Conservation (phyloP, 2,113 vertebrate species). For the Myodes glareolus region DNA sequence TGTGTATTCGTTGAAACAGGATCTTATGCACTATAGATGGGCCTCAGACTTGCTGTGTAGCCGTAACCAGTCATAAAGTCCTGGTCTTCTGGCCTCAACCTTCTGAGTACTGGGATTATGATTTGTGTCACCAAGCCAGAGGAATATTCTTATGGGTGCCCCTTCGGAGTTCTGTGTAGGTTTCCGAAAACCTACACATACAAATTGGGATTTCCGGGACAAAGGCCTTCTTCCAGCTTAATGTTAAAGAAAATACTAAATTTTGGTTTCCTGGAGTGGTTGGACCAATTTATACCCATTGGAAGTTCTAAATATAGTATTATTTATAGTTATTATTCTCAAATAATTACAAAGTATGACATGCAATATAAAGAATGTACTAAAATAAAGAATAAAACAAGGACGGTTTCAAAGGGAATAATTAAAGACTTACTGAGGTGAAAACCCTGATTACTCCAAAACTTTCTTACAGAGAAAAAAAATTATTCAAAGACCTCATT, state of each 20-base stretch:
- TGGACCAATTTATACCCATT: background rate
- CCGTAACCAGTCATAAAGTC: background rate
- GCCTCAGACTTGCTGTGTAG: background rate
- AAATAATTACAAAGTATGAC: conserved; percentile 6
- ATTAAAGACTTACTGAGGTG: background rate
- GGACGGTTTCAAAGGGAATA: background rate
- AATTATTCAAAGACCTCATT: background rate
- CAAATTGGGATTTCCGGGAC: conserved; percentile 8
- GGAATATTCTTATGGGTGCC: background rate
- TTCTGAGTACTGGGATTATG: background rate
- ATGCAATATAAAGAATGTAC: background rate
- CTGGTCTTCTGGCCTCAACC: background rate
- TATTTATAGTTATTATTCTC: background rate
- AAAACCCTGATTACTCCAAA: background rate
- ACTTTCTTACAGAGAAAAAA: background rate
- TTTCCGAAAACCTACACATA: background rate
- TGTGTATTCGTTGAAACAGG: background rate
- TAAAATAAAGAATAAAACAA: background rate
- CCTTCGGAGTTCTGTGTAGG: background rate
- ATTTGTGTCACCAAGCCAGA: background rate
- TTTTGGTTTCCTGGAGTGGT: background rate
- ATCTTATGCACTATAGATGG: background rate
- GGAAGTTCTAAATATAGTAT: background rate
- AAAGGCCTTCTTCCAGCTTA: conserved; percentile 7
- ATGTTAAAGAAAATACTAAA: background rate